phyloP scores from a whole-genome alignment of 2,113 vertebrate genomes.

The Oriolus oriolus region DNA sequence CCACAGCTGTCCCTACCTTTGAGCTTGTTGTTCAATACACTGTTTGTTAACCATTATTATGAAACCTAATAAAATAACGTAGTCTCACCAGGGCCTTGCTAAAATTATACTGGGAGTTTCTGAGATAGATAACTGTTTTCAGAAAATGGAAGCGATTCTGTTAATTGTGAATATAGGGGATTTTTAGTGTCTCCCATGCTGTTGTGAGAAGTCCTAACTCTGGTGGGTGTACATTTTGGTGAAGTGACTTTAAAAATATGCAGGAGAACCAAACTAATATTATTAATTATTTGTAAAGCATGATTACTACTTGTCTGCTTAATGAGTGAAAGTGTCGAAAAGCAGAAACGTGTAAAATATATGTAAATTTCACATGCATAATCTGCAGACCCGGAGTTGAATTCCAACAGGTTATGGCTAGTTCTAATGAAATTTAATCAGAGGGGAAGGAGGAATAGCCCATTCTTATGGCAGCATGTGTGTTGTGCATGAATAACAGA shows the following conservation, averaged over 20 bases:
- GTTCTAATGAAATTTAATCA: background rate
- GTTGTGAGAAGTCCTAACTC: background rate
- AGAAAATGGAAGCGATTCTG: background rate
- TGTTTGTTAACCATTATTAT: background rate
- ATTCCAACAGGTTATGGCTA: background rate
- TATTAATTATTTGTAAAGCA: background rate
- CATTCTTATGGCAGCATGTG: background rate
- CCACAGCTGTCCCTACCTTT: background rate
- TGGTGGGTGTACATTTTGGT: background rate
- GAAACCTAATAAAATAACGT: background rate
- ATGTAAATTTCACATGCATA: background rate
- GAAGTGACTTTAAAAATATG: background rate
- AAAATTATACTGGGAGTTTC: background rate
- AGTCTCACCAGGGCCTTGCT: background rate
- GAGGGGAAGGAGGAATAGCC: background rate
- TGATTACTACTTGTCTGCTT: background rate
- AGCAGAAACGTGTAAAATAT: background rate
- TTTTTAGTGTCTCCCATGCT: background rate
- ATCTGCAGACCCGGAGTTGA: background rate
- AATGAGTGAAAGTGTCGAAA: background rate
- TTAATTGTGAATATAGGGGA: background rate
- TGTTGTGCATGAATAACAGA: background rate
- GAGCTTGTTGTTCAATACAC: conserved; percentile 1
- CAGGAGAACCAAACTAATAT: background rate
- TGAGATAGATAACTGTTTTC: background rate